Conservation (phyloP, 2,113 vertebrate genomes). For the Bubo scandiacus region DNA sequence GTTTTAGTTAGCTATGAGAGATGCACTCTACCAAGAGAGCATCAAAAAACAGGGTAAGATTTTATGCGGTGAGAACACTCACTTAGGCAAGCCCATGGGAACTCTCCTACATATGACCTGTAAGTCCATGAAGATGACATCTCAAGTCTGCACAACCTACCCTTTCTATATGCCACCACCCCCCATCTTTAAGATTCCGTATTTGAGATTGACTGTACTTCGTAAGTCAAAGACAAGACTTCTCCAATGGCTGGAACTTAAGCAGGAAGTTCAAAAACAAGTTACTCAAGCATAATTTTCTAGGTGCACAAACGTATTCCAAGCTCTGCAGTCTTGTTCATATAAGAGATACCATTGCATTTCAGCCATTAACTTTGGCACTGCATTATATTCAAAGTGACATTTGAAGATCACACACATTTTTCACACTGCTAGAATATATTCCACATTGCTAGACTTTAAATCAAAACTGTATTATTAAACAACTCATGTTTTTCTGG, state of each 20-base stretch:
- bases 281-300: background rate
- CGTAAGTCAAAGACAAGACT: background rate
- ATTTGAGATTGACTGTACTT: background rate
- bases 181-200: background rate
- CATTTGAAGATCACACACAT: background rate
- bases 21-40: background rate
- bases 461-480: background rate
- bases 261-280: accelerated
- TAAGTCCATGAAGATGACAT: background rate
- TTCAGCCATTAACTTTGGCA: background rate
- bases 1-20: background rate
- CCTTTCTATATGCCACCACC: background rate
- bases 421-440: background rate
- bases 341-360: background rate
- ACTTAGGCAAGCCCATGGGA: background rate
- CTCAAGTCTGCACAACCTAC: background rate
- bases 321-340: background rate
- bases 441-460: background rate
- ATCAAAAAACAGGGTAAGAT: background rate
- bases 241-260: background rate
- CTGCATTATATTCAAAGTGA: background rate
- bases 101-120: background rate
- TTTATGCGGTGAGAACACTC: accelerated
- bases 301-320: background rate
- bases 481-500: background rate